These are phyloP conservation scores for Heliothis subflexa DNA, from an alignment of 1,140 invertebrate genomes.

Conservation along the genomic window DNA sequence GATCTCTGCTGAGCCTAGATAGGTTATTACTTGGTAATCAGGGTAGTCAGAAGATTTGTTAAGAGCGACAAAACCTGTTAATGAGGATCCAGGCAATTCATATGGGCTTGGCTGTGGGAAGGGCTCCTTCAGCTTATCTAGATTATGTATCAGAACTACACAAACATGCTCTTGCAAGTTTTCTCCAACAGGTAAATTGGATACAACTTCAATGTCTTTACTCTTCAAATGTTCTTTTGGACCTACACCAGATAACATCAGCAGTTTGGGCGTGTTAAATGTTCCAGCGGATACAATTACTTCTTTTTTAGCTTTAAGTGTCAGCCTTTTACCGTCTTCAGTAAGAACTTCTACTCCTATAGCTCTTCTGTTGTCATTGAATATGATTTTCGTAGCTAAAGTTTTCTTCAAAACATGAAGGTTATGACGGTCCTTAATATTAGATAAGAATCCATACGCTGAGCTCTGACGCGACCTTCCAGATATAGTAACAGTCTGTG, in stretches of 20 bases:
- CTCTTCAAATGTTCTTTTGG: constrained; percentile 33
- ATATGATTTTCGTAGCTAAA: constrained; percentile 15
- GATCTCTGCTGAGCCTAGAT: constrained; percentile 1
- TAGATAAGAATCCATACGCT: constrained; percentile 24
- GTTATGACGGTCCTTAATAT: constrained; percentile 20
- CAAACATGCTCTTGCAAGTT: constrained; percentile 36
- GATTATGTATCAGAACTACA: constrained; percentile 19
- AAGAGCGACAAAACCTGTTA: constrained; percentile 36
- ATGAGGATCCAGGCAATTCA: constrained; percentile 22
- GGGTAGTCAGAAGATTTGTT: constrained; percentile 27
- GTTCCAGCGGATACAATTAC: constrained; percentile 36
- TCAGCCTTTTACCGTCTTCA: constrained; percentile 26
- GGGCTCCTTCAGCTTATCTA: constrained; percentile 7
- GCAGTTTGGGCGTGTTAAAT: constrained; percentile 35
- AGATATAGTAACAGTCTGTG: constrained; percentile 37
- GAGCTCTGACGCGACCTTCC: constrained; percentile 1
- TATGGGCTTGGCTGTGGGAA: constrained; percentile 29
- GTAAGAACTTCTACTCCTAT: constrained; percentile 31
- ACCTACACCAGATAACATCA: constrained; percentile 38
- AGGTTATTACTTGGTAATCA: constrained; percentile 36
- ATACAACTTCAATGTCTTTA: constrained; percentile 38
- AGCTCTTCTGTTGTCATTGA: constrained; percentile 20
- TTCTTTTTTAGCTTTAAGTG: constrained; percentile 34
- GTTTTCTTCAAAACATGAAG: constrained; percentile 36
- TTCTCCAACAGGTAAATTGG: constrained; percentile 34